These are phyloP conservation scores for Todus mexicanus DNA, from an alignment of 2,797 vertebrate species.

Conservation along the genomic window DNA sequence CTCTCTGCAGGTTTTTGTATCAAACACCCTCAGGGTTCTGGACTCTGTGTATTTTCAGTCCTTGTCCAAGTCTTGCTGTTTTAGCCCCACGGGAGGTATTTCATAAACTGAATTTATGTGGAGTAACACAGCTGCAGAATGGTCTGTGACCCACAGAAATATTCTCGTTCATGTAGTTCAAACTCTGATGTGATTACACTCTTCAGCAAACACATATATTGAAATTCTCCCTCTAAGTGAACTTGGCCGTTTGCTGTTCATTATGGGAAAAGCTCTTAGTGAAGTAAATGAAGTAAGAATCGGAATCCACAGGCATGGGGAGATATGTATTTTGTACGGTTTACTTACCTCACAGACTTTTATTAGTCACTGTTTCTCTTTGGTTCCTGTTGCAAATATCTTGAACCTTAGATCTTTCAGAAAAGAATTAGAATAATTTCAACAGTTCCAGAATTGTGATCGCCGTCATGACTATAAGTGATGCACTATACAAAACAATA, in stretches of 20 bases:
- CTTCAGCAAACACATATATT: constrained; percentile 32
- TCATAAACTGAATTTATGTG: neutral
- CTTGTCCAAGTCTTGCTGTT: neutral
- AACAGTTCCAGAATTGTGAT: neutral
- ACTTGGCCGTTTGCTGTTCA: neutral
- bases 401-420: neutral
- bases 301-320: neutral
- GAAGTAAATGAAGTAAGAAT: constrained; percentile 1
- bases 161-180: neutral
- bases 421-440: neutral
- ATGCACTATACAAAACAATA: neutral
- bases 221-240: neutral
- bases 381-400: neutral
- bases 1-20: neutral
- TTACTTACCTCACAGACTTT: neutral
- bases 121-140: neutral
- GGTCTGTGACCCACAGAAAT: constrained; percentile 18
- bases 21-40: neutral
- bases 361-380: neutral
- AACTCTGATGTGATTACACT: constrained; percentile 47
- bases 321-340: neutral
- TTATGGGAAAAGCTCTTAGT: neutral
- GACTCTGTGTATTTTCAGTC: neutral
- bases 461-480: neutral
- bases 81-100: neutral